Evolutionary conservation across 2,113 vertebrate genomes (phyloP), one percentile per base, ranked within the genome.

Genomic region (Prietella phreatophila): DNA sequence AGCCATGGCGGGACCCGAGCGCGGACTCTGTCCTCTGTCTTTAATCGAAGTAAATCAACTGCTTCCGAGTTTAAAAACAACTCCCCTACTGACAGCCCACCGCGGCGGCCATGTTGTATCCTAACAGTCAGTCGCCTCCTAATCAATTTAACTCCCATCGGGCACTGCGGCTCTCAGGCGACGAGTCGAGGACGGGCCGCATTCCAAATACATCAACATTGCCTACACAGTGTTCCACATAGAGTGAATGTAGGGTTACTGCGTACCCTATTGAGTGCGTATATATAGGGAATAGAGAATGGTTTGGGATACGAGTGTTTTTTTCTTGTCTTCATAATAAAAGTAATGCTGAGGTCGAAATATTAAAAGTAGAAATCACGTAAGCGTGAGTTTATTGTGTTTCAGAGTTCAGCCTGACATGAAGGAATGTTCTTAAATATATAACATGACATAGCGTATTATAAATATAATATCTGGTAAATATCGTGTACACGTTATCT

Each of bases 1-100:
- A 89, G 98, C 97, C 98, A 99, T 99, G 82, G 89, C 92, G 53
- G 20, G 53, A 60, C 73, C 55, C 88, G 85, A 84, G 71, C 65
- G 47, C 55, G 85, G 39, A 60, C 19, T 60, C 3, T 58, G 60
- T 88, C 78, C 83, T 87, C n/a, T 78, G 39, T 39, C 86, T 81
- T 86, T 88, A 82, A 47, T 67, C 15, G 69, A 58, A 42, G 42
- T 69, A 75, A n/a, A 58, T 53, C 36, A 65, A 84, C 83, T 67
- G 87, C 84, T 89, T 88, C 83, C 90, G 91, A 91, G 87, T 91
- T 75, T 92, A 50, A 87, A 87, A 82, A 90, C 90, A 91, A 88
- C 86, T 91, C 89, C 87, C 88, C 76, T 86, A 91, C 78, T 89
- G 89, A 89, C 92, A 91, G 86, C 86, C 87, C 58, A 89, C 85